Evolutionary conservation across 1,140 invertebrate species (phyloP).

Genomic region (Globodera ellingtonae): DNA sequence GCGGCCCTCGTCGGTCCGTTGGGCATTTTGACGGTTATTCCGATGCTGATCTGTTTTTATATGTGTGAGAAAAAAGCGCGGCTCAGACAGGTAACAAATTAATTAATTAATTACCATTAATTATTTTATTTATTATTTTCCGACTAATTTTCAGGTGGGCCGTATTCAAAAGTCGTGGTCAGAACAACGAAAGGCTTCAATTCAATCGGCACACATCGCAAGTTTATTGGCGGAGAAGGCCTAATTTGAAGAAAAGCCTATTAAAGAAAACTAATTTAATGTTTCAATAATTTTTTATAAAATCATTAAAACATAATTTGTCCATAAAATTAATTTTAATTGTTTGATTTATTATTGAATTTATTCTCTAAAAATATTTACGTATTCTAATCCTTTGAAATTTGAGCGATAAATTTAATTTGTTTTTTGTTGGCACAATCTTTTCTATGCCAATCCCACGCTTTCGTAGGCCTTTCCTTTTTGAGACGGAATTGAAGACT

Average conservation of each 20-base stretch:
- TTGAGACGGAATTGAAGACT: background rate
- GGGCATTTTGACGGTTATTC: constrained; percentile 30
- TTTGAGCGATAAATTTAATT: no score
- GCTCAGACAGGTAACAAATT: constrained; percentile 18
- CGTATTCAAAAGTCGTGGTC: constrained; percentile 8
- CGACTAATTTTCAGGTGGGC: constrained; percentile 3
- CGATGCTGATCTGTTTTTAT: constrained; percentile 27
- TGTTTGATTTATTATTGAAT: no score
- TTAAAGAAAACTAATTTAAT: background rate
- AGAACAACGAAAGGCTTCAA: background rate
- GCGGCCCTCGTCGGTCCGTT: constrained; percentile 29
- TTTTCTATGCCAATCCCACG: background rate
- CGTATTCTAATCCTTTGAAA: no score
- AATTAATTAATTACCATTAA: background rate
- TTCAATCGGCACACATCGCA: constrained; percentile 3
- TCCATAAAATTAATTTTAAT: no score
- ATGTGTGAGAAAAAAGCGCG: constrained; percentile 27
- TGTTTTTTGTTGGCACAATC: background rate
- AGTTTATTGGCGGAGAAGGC: constrained; percentile 11
- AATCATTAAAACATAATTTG: no score
- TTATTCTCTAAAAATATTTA: no score
- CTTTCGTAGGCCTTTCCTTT: background rate
- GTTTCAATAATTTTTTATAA: no score
- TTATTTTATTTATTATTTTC: constrained; percentile 1
- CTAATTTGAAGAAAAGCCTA: background rate